Base-by-base conservation (phyloP, 2,113 vertebrate genomes). In the Sinosuthora webbiana region DNA sequence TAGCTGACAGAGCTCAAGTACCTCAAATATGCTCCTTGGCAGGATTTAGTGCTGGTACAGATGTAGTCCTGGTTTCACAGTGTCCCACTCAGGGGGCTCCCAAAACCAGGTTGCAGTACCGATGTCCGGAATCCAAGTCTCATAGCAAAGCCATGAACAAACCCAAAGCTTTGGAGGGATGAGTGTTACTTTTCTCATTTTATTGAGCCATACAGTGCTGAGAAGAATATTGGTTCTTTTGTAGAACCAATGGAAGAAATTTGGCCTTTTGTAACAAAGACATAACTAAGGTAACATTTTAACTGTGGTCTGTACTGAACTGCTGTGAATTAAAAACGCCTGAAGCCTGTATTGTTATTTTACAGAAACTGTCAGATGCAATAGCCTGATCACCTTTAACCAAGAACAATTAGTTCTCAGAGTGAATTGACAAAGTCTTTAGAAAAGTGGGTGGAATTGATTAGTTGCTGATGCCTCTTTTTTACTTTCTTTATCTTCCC, bases 381-480 rank as follows among this genome's bases (percentile, higher is more conserved):
- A 59, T 30, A 90, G 17, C 39, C 82, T 81, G 33, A 70, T 59
- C 63, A 81, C 47, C 75, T 91, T 88, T 92, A 90, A 83, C 31
- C 1, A 7, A 76, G 52, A 95, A 50, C 45, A 95, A 71, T 79
- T 37, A 79, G 10, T 62, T 79, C 60, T 87, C 45, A 86, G 8
- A 94, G 11, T 0, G 16, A 89, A 68, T 92, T 94, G 94, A 76
- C 68, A 55, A 71, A 77, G 55, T 53, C 75, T 90, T 88, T 82
- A 79, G 68, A 62, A 55, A 79, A 82, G 53, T 88, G 53, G 31
- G 64, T 89, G 71, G 83, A 95, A 90, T 93, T 88, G 74, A 93
- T 95, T 74, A 87, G 62, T 33, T 77, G 41, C 62, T 83, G 53
- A 85, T 75, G 31, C 9, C 28, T 89, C 45, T 56, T 79, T 94